Conservation (phyloP, 92 coral and sea anemone genomes). For the Scolanthus callimorphus region DNA sequence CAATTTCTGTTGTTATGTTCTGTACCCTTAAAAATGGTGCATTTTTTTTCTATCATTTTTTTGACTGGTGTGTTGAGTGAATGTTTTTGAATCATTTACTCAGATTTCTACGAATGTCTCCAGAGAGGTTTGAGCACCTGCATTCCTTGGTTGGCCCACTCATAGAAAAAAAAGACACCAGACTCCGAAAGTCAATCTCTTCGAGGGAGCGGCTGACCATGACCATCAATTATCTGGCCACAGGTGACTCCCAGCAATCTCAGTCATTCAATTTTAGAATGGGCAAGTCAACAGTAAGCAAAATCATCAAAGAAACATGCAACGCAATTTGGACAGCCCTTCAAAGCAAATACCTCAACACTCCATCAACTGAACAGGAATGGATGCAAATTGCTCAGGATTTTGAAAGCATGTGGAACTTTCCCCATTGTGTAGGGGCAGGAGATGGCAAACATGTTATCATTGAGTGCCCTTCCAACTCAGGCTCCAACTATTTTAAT, state of each 20-base stretch:
- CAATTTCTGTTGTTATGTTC: too few relatives aligned
- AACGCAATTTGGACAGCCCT: slow-evolving; percentile 41
- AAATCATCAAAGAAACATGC: slow-evolving; percentile 43
- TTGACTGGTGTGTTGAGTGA: too few relatives aligned
- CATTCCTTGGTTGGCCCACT: too few relatives aligned
- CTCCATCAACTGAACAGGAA: slow-evolving; percentile 32
- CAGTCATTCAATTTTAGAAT: slow-evolving; percentile 40
- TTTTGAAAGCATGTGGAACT: slow-evolving; percentile 35
- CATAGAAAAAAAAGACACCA: too few relatives aligned
- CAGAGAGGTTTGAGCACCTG: too few relatives aligned
- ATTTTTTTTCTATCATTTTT: too few relatives aligned
- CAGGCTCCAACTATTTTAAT: slow-evolving; percentile 43
- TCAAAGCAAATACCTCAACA: slow-evolving; percentile 36
- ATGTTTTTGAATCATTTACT: too few relatives aligned
- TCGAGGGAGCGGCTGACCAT: neutral
- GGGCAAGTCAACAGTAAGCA: slow-evolving; percentile 37
- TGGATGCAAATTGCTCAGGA: slow-evolving; percentile 39
- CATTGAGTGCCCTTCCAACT: slow-evolving; percentile 43
- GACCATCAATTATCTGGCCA: slow-evolving; percentile 13
- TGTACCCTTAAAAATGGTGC: too few relatives aligned
- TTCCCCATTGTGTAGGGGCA: slow-evolving; percentile 45
- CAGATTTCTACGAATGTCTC: too few relatives aligned
- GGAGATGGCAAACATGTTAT: slow-evolving; percentile 53
- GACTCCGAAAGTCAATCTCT: neutral
- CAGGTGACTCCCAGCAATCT: slow-evolving; percentile 41